Percentiles rank a stretch among this genome's conserved stretches.
Conservation (phyloP, 2,797 vertebrate species). For the Carduelis carduelis region DNA sequence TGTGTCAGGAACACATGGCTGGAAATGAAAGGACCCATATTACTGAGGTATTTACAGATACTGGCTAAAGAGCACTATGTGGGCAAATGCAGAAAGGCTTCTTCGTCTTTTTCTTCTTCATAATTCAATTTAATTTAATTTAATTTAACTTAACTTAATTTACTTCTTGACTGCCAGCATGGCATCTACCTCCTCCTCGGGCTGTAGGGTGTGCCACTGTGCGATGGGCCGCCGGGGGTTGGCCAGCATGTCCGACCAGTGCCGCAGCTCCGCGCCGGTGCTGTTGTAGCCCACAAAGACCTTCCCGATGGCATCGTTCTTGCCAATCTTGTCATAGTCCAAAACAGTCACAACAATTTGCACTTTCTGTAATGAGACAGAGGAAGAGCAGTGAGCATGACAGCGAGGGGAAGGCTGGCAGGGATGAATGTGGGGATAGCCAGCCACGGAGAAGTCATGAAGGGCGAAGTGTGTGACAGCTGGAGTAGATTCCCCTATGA, state of each 20-base stretch:
- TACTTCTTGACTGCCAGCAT: constrained; percentile 98
- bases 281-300: constrained; percentile 99
- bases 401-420: background rate
- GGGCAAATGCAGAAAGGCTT: constrained; percentile 86
- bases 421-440: background rate
- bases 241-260: constrained; percentile 99
- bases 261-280: constrained; percentile 96
- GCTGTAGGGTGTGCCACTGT: constrained; percentile 98
- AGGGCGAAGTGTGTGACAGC: background rate
- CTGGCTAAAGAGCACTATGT: constrained; percentile 97
- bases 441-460: background rate
- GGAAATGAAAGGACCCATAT: constrained; percentile 90
- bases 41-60: constrained; percentile 99
- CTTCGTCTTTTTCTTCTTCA: constrained; percentile 64
- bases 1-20: constrained; percentile 78
- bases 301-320: constrained; percentile 99
- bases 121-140: constrained; percentile 66
- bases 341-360: constrained; percentile 99
- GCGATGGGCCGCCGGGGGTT: constrained; percentile 98
- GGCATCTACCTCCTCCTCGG: constrained; percentile 96
- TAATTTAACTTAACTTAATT: constrained; percentile 32
- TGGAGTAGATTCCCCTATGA: background rate
- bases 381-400: background rate
- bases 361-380: constrained; percentile 88
- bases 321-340: constrained; percentile 99